Base-by-base conservation (phyloP, 2,888 invertebrate species). In the Poecilus cupreus region DNA sequence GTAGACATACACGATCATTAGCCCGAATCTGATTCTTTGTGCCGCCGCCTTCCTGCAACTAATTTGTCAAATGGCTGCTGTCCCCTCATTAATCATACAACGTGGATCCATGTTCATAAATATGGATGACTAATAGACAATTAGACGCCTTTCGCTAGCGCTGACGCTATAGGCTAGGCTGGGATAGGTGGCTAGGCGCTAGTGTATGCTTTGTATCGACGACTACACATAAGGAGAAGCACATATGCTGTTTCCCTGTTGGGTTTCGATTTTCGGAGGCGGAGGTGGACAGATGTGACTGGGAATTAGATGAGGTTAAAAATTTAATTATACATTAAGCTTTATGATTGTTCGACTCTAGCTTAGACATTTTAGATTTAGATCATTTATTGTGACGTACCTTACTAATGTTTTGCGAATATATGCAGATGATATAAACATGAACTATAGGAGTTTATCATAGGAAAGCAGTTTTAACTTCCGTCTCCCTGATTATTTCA, bases 121-220 rank as follows among this genome's bases (percentile, higher is more conserved):
- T 79, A 79, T 79, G 79, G 70, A 79, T 79, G 79, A 79, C 79
- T 79, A 79, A 79, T 79, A 79, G 79, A 79, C 79, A 79, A 79
- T 79, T 79, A 79, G 79, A 79, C 51, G 79, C 68, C 79, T 79
- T 60, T 68, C 46, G 24, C 60, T 24, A 60, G 20, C 49, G 49
- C 18, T 49, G 20, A 22, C 6, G 22, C 54, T 22, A 11, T 11
- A 26, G 6, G 24, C 72, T 78, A 68, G 64, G 49, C 70, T 39
- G 43, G 16, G 22, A 1, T 13, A 16, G 2, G 4, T 57, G 18
- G 57, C 10, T 57, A 20, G 5, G 32, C 4, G 1, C 6, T 3
- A n/a, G 10, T 43, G 43, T 43, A 43, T 10, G n/a, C 8, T 49
- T 49, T 49, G 49, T 49, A 49, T 13, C 20, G 22, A 72, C 46